Base-by-base conservation (phyloP, 2,888 invertebrate species). In the Perizoma flavofasciatum region DNA sequence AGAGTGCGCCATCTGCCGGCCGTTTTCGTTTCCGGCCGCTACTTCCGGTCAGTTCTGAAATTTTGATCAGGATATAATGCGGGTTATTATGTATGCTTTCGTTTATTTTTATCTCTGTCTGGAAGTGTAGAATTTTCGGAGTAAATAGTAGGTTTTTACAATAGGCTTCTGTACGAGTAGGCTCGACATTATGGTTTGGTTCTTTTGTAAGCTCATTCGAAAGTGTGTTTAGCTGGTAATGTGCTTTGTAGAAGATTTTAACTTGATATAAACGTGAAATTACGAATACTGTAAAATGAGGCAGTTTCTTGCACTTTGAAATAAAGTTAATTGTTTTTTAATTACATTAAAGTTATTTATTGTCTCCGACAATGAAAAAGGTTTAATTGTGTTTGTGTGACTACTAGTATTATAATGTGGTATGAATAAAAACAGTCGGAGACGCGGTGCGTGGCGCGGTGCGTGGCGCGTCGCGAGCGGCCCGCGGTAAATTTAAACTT, bases 1-100 rank as follows among this genome's bases (percentile, higher is more conserved):
- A 89, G 80, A 77, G 76, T 71, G 78, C 82, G 86, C 83, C 89
- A 89, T 88, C 88, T 89, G 89, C 74, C 76, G 83, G 78, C 81
- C 77, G 82, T 77, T 80, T 77, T 78, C 81, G 79, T 81, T 79
- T 82, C 82, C 78, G 76, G 70, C 73, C 49, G 72, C 76, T 74
- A 83, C 82, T 85, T 88, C 83, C 86, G 84, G 82, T 75, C 77
- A 76, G 74, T 67, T 69, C 71, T 83, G 83, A 86, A 87, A 88
- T 83, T 87, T 86, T 86, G 82, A 88, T 86, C 78, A 80, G 81
- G 69, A 78, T 81, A 76, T 87, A 81, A 86, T 83, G 81, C 74
- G 75, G 78, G 81, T 82, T 83, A 86, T 86, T 86, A 85, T 81
- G 78, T 73, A 73, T 73, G 66, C 64, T 68, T 55, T 54, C 55